A percentile compares a stretch with the other conserved stretches of the same genome.
phyloP scores from a whole-genome alignment of 2,113 vertebrate genomes.

The Heptranchias perlo region DNA sequence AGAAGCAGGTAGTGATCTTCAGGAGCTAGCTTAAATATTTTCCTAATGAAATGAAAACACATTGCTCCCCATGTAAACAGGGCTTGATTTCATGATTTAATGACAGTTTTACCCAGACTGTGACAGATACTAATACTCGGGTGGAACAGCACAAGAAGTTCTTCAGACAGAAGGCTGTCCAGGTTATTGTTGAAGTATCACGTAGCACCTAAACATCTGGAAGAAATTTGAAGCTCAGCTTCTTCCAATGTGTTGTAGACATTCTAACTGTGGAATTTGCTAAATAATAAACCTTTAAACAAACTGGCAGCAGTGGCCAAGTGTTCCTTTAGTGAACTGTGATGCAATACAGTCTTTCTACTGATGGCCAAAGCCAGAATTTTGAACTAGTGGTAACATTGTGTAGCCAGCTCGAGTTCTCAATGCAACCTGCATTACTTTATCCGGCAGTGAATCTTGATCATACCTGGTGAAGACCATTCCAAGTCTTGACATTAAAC shows the following conservation, averaged over 20 bases:
- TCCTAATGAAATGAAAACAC: constrained; percentile 2
- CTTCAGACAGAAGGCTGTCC: constrained; percentile 6
- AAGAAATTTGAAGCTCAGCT: constrained; percentile 32
- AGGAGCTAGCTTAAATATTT: constrained; percentile 2
- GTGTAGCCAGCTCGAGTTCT: constrained; percentile 10
- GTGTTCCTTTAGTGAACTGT: constrained; percentile 21
- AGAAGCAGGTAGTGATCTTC: not conserved
- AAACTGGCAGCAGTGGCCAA: not conserved
- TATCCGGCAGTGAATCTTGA: not conserved
- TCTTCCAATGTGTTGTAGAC: constrained; percentile 31
- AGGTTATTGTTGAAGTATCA: constrained; percentile 34
- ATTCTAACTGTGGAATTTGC: constrained; percentile 35
- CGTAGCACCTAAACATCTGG: constrained; percentile 31
- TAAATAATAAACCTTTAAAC: constrained; percentile 36
- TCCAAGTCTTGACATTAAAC: not conserved
- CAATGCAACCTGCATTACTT: not conserved
- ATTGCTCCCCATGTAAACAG: not conserved
- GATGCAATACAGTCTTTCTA: constrained; percentile 17
- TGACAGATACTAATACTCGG: not conserved
- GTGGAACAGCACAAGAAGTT: constrained; percentile 28
- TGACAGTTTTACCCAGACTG: not conserved
- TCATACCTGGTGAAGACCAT: not conserved
- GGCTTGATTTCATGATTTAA: constrained; percentile 19
- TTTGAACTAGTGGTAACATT: not conserved
- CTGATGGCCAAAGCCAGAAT: not conserved